A percentile compares a stretch with the other conserved stretches of the same genome.
Evolutionary conservation across 2,113 vertebrate genomes (phyloP).

Genomic region (Circaetus gallicus): DNA sequence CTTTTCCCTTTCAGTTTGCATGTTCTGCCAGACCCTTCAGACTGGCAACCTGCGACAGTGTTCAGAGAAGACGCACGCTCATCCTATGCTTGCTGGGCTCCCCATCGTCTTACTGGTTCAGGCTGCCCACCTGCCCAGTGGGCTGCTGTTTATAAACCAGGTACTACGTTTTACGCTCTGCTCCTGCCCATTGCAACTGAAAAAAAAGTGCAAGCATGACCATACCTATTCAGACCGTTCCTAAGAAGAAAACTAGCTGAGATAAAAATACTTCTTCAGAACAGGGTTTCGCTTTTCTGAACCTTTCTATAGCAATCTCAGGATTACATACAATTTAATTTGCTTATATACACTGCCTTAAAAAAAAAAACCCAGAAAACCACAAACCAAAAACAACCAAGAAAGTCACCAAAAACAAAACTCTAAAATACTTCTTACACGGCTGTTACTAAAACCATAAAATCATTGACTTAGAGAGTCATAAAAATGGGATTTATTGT

Average conservation of each 20-base stretch:
- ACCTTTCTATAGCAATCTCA: background rate
- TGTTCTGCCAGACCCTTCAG: background rate
- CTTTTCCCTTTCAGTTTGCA: background rate
- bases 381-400: background rate
- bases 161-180: background rate
- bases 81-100: background rate
- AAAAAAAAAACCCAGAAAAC: background rate
- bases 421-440: background rate
- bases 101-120: too few species aligned
- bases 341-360: background rate
- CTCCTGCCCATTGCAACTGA: background rate
- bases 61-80: background rate
- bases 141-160: background rate
- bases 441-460: constrained; percentile 50
- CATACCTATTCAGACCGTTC: background rate
- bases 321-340: constrained; percentile 5
- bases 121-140: background rate
- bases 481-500: constrained; percentile 70
- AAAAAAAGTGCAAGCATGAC: background rate
- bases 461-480: constrained; percentile 48
- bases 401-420: background rate
- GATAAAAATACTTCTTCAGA: constrained; percentile 2
- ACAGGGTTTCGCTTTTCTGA: background rate
- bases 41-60: background rate
- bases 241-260: background rate